These are phyloP conservation scores for Anisognathus igniventris DNA, from an alignment of 2,797 vertebrate species.

Conservation along the genomic window DNA sequence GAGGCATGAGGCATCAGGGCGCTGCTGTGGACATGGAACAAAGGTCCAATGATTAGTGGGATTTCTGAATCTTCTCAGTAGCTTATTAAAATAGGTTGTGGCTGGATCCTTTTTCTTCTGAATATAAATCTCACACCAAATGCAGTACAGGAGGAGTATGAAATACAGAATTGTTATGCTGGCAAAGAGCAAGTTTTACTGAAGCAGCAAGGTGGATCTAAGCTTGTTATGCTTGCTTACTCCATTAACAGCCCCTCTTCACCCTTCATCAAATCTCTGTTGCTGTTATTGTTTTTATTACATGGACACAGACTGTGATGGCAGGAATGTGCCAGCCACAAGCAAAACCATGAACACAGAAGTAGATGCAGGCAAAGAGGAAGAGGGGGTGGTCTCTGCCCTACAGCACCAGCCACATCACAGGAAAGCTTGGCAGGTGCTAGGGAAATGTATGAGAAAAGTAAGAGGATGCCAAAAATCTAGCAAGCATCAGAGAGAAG, in stretches of 20 bases:
- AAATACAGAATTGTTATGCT: not conserved
- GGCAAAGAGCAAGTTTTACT: not conserved
- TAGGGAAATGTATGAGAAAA: not conserved
- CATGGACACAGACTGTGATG: not conserved
- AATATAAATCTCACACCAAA: not conserved
- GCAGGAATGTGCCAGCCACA: rapidly evolving
- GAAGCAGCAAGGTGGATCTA: not conserved
- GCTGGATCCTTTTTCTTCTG: not conserved
- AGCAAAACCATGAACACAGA: not conserved
- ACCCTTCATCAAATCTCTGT: not conserved
- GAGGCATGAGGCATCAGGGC: not conserved
- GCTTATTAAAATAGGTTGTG: not conserved
- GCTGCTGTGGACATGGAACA: not conserved
- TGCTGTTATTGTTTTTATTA: not conserved
- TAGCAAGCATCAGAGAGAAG: not conserved
- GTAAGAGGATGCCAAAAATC: not conserved
- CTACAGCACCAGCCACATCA: not conserved
- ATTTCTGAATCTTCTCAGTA: not conserved
- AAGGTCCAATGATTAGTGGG: not conserved
- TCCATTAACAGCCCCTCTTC: not conserved
- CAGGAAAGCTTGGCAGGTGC: not conserved
- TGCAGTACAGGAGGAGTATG: not conserved
- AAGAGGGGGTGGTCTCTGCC: not conserved
- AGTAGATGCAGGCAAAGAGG: not conserved
- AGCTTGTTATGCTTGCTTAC: not conserved